A percentile compares a stretch with the other conserved stretches of the same genome.
Evolutionary conservation across 2,888 invertebrate species (phyloP).

Genomic region (Xestia c-nigrum): DNA sequence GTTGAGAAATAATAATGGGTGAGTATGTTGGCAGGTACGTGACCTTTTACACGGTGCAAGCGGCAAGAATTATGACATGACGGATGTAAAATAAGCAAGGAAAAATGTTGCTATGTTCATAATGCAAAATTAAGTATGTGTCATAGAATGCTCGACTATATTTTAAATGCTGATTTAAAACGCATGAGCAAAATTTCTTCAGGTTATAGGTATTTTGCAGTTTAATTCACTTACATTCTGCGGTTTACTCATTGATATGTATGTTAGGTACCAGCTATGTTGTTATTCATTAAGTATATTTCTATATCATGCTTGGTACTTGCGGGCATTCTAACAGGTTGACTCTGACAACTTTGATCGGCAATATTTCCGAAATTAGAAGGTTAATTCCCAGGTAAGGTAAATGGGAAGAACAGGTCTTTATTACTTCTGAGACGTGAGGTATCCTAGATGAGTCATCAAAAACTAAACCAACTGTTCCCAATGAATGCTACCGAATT

Average conservation of each 20-base stretch:
- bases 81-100: constrained; percentile 5
- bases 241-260: not conserved
- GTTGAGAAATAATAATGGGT: constrained; percentile 17
- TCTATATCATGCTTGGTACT: not conserved
- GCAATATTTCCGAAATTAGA: not conserved
- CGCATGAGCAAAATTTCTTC: not conserved
- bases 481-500: constrained; percentile 7
- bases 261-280: not conserved
- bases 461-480: not conserved
- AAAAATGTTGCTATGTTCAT: constrained; percentile 11
- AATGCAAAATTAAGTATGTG: not conserved
- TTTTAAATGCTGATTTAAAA: constrained; percentile 3
- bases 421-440: not conserved
- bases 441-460: not conserved
- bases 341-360: not conserved
- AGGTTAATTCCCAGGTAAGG: not conserved
- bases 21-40: not conserved
- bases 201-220: not conserved
- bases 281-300: not conserved
- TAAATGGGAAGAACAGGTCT: no score
- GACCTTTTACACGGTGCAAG: constrained; percentile 33
- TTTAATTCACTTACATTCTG: not conserved
- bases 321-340: not conserved
- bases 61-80: constrained; percentile 21
- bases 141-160: not conserved